phyloP scores from a whole-genome alignment of 2,797 vertebrate species.

The Peromyscus nudipes region DNA sequence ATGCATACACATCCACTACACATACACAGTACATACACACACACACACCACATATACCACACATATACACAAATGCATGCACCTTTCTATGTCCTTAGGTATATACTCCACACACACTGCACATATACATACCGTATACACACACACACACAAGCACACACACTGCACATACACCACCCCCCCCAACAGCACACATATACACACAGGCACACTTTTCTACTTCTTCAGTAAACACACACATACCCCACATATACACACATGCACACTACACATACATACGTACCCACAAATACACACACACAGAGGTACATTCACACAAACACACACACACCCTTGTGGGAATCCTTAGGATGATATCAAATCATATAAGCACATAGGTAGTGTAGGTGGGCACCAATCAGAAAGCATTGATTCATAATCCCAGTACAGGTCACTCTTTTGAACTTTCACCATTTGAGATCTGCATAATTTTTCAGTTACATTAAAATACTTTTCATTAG shows the following conservation, averaged over 20 bases:
- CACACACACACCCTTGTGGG: neutral
- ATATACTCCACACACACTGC: neutral
- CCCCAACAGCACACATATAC: neutral
- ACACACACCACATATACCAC: neutral
- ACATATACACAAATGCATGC: neutral
- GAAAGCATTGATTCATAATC: conserved; percentile 30
- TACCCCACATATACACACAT: neutral
- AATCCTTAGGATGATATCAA: neutral
- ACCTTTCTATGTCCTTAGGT: neutral
- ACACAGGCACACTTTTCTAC: neutral
- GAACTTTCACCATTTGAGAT: conserved; percentile 20
- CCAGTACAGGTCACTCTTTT: neutral
- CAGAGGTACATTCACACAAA: neutral
- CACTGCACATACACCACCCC: neutral
- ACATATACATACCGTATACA: neutral
- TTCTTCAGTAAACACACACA: neutral
- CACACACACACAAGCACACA: neutral
- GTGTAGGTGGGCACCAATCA: neutral
- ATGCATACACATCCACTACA: too few relatives aligned
- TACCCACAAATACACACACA: neutral
- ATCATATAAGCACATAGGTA: neutral
- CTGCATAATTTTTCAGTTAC: neutral
- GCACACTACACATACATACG: neutral
- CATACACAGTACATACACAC: neutral
- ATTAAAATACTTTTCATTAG: conserved; percentile 50